These are phyloP conservation scores for Diadumene lineata DNA, from an alignment of 92 coral and sea anemone genomes.

Conservation along the genomic window DNA sequence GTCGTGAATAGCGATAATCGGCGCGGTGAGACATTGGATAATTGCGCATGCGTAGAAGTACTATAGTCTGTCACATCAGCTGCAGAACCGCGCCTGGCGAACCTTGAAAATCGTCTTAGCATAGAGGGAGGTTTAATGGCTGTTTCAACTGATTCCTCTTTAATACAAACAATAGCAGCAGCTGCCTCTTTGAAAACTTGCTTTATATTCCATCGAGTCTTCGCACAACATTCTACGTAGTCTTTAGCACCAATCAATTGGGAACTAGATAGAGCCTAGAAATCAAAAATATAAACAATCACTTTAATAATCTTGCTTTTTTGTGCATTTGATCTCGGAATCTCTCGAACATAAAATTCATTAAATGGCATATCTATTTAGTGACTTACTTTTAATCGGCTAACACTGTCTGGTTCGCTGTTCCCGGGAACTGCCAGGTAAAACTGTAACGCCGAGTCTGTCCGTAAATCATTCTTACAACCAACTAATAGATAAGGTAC, in stretches of 20 bases:
- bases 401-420: constrained; percentile 74
- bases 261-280: constrained; percentile 75
- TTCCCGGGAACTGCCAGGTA: constrained; percentile 64
- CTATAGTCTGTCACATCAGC: constrained; percentile 61
- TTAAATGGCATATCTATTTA: too few species aligned
- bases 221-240: constrained; percentile 96
- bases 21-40: constrained; percentile 42
- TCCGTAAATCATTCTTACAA: constrained; percentile 93
- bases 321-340: too few species aligned
- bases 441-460: constrained; percentile 85
- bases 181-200: constrained; percentile 93
- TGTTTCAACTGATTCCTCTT: constrained; percentile 58
- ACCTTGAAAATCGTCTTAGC: constrained; percentile 82
- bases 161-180: constrained; percentile 79
- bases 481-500: constrained; percentile 92
- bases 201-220: constrained; percentile 91
- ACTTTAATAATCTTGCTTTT: too few species aligned
- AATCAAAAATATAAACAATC: too few species aligned
- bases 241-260: constrained; percentile 76
- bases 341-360: too few species aligned
- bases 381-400: constrained; percentile 62
- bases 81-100: constrained; percentile 74
- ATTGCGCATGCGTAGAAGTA: constrained; percentile 29
- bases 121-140: constrained; percentile 74
- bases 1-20: constrained; percentile 74